phyloP scores from a whole-genome alignment of 2,113 vertebrate genomes.

The Paracanthobrama guichenoti region DNA sequence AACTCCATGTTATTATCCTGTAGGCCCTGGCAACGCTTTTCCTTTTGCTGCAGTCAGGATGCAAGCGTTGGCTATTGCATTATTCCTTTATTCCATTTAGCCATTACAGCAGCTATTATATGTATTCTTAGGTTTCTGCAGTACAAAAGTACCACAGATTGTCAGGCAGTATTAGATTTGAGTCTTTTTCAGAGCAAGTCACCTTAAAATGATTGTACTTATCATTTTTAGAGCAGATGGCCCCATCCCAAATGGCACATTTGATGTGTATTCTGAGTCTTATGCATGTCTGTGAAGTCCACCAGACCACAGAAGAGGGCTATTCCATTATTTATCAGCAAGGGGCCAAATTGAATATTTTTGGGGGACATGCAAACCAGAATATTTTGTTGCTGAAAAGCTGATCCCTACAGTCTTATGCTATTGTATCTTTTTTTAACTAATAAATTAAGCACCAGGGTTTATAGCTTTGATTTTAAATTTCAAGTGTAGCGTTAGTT shows the following conservation, averaged over 20 bases:
- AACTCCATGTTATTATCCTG: constrained; percentile 9
- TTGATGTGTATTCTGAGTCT: not conserved
- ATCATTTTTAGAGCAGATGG: not conserved
- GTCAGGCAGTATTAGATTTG: not conserved
- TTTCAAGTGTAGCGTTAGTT: not conserved
- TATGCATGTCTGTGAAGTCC: not conserved
- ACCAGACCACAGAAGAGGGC: not conserved
- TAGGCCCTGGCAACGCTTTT: constrained; percentile 21
- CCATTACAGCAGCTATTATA: not conserved
- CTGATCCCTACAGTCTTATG: not conserved
- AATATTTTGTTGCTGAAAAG: not conserved
- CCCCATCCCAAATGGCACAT: not conserved
- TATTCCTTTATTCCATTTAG: not conserved
- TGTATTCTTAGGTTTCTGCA: not conserved
- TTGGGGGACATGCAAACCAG: not conserved
- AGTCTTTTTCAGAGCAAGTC: not conserved
- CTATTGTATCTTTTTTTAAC: not conserved
- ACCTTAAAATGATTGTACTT: not conserved
- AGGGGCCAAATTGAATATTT: not conserved
- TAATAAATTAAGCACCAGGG: not conserved
- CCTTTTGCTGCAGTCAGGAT: not conserved
- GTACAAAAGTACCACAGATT: not conserved
- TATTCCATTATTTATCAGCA: not conserved
- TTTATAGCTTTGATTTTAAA: not conserved
- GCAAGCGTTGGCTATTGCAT: constrained; percentile 1